Conservation (phyloP, 2,888 invertebrate genomes). For the Leptinotarsa haldemani region DNA sequence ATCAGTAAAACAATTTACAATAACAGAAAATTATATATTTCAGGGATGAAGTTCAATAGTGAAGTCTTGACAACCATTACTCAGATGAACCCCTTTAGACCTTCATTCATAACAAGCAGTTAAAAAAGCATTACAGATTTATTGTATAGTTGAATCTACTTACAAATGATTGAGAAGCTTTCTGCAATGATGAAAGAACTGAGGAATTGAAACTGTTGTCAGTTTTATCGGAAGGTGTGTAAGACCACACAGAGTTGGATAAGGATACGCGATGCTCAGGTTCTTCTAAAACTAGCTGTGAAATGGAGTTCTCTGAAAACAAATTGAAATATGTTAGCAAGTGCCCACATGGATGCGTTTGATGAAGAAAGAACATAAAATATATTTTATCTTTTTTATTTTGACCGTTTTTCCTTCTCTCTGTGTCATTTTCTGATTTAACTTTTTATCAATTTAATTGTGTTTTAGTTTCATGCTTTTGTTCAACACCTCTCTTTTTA, state of each 20-base stretch:
- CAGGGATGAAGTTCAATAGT: too few species aligned
- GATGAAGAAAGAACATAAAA: neutral
- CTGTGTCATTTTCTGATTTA: too few species aligned
- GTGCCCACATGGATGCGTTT: neutral
- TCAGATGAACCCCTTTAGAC: too few species aligned
- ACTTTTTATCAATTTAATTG: too few species aligned
- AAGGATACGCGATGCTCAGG: conserved; percentile 50
- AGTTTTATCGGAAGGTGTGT: conserved; percentile 55
- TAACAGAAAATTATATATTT: too few species aligned
- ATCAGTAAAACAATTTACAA: too few species aligned
- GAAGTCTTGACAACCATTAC: too few species aligned
- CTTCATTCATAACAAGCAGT: neutral
- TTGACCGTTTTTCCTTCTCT: too few species aligned
- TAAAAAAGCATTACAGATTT: neutral
- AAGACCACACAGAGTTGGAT: conserved; percentile 59
- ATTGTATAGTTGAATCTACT: conserved; percentile 41
- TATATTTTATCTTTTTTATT: too few species aligned
- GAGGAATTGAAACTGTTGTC: conserved; percentile 53
- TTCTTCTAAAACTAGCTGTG: conserved; percentile 56
- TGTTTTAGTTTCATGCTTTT: too few species aligned
- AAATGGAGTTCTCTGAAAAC: conserved; percentile 58
- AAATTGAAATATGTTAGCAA: neutral
- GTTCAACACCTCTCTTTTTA: too few species aligned
- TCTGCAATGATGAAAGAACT: conserved; percentile 54
- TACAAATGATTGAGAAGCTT: conserved; percentile 59